A percentile compares a stretch with the other conserved stretches of the same genome.
phyloP scores from a whole-genome alignment of 2,797 vertebrate genomes.

The Austrolebias charrua region DNA sequence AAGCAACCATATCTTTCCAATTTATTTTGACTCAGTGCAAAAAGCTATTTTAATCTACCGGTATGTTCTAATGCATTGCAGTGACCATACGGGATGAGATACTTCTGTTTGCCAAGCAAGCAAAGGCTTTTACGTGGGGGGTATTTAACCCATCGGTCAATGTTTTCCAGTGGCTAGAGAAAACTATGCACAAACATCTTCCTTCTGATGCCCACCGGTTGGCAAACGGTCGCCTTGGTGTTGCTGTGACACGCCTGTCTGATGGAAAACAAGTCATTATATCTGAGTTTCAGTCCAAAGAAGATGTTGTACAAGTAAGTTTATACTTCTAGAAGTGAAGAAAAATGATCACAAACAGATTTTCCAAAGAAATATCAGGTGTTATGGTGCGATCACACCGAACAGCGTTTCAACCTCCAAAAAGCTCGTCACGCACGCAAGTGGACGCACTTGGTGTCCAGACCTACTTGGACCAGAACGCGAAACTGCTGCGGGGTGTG shows the following conservation, averaged over 20 bases:
- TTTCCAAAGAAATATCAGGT: too few species aligned
- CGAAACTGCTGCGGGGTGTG: too few species aligned
- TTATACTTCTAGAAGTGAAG: not conserved
- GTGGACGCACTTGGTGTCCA: too few species aligned
- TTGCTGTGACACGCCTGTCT: constrained; percentile 81
- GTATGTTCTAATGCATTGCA: constrained; percentile 1
- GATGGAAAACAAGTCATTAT: constrained; percentile 81
- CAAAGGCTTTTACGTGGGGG: constrained; percentile 78
- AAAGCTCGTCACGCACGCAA: too few species aligned
- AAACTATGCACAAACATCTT: constrained; percentile 69
- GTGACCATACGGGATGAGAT: constrained; percentile 78
- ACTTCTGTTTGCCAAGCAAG: constrained; percentile 70
- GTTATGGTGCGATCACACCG: too few species aligned
- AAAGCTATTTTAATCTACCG: not conserved
- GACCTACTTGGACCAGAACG: too few species aligned
- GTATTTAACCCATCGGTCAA: constrained; percentile 82
- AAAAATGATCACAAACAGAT: too few species aligned
- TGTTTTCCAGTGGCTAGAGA: constrained; percentile 75
- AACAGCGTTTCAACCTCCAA: too few species aligned
- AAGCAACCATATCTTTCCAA: constrained; percentile 32
- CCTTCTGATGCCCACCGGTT: constrained; percentile 82
- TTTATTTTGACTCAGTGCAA: not conserved
- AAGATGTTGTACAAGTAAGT: constrained; percentile 86
- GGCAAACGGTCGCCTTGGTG: constrained; percentile 80
- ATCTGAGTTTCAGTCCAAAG: constrained; percentile 84